Conservation (phyloP, 2,113 vertebrate species). For the Axis porcinus region DNA sequence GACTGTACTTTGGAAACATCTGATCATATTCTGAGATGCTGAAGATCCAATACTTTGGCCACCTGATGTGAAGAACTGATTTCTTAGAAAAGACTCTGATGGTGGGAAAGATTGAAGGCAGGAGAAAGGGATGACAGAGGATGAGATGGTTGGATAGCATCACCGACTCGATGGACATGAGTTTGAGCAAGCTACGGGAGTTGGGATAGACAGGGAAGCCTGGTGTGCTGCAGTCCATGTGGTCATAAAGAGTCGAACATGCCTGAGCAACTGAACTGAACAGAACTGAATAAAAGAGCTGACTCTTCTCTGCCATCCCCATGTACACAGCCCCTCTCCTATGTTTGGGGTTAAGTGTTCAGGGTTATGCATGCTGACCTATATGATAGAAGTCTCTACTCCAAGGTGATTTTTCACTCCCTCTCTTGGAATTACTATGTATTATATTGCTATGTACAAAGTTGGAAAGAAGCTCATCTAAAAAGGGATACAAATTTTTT, state of each 20-base stretch:
- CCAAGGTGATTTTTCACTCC: neutral
- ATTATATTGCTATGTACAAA: neutral
- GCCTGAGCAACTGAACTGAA: neutral
- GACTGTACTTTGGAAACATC: neutral
- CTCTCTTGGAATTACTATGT: neutral
- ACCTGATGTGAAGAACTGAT: neutral
- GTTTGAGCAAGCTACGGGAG: neutral
- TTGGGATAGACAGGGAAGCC: neutral
- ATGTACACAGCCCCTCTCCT: neutral
- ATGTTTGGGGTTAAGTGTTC: neutral
- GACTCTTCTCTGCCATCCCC: no score
- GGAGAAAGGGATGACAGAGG: neutral
- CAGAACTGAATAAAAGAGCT: neutral
- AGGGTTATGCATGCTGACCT: accelerated
- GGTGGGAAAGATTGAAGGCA: neutral
- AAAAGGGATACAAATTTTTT: neutral
- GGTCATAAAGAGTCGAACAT: neutral
- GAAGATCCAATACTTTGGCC: neutral
- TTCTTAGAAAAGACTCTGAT: neutral
- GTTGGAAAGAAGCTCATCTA: neutral
- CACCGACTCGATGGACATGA: neutral
- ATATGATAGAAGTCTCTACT: no score
- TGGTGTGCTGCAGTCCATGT: neutral
- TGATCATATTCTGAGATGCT: neutral
- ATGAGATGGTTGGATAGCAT: neutral